Conservation (phyloP, 2,888 invertebrate genomes). For the Leptopterna dolabrata region DNA sequence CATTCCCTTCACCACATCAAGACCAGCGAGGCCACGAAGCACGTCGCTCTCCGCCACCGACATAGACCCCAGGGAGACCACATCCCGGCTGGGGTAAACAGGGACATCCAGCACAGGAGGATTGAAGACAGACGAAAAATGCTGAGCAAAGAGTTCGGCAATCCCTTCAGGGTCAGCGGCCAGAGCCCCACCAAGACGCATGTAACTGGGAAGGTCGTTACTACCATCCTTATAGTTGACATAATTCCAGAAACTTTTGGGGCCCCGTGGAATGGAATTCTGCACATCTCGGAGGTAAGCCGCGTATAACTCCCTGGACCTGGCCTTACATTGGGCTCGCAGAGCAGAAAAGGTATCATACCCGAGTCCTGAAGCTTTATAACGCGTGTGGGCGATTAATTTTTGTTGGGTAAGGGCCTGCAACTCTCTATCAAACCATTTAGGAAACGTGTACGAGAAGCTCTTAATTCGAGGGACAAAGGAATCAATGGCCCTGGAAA, state of each 20-base stretch:
- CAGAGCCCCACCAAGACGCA: background rate
- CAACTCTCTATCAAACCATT: background rate
- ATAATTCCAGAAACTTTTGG: background rate
- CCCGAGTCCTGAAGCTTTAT: background rate
- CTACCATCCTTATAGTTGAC: background rate
- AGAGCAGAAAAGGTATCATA: background rate
- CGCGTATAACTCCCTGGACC: background rate
- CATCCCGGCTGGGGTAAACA: too few species aligned
- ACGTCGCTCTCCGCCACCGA: too few species aligned
- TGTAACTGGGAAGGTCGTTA: background rate
- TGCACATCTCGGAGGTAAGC: background rate
- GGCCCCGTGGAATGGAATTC: background rate
- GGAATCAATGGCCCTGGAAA: background rate
- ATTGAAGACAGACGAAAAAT: too few species aligned
- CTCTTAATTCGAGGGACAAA: background rate
- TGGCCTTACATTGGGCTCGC: background rate
- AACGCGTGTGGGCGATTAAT: background rate
- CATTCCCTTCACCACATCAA: too few species aligned
- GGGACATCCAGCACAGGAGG: too few species aligned
- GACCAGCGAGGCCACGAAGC: too few species aligned
- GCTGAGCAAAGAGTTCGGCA: too few species aligned
- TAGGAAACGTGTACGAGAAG: background rate
- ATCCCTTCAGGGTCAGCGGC: too few species aligned
- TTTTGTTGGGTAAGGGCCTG: background rate
- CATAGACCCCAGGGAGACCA: too few species aligned